A percentile compares a stretch with the other conserved stretches of the same genome.
These are phyloP conservation scores for Cairina moschata DNA, from an alignment of 2,113 vertebrate species.

Conservation along the genomic window DNA sequence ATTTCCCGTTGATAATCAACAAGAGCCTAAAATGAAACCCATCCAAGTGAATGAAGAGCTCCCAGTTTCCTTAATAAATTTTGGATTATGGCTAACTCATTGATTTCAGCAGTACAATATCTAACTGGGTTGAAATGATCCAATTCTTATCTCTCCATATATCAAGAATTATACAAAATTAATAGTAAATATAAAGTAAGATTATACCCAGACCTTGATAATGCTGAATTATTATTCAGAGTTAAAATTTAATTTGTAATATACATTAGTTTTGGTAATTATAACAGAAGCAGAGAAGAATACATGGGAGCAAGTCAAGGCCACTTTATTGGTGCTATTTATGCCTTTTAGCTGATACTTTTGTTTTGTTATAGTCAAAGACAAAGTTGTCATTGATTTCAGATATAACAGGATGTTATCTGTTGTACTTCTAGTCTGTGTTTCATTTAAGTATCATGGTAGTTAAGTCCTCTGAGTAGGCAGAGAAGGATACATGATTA, in stretches of 20 bases:
- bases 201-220: conserved; percentile 33
- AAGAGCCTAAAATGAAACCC: background rate
- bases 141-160: conserved; percentile 12
- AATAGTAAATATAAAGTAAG: conserved; percentile 20
- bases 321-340: background rate
- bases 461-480: background rate
- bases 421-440: background rate
- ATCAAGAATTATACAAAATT: conserved; percentile 23
- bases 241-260: conserved; percentile 48
- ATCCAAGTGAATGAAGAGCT: background rate
- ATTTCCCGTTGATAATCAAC: background rate
- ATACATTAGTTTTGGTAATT: background rate
- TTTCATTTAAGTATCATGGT: background rate
- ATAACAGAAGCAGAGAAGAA: background rate
- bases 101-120: background rate
- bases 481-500: conserved; percentile 5
- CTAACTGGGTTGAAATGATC: background rate
- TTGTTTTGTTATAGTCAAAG: background rate
- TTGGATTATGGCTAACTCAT: background rate
- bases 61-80: background rate
- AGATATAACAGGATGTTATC: conserved; percentile 4
- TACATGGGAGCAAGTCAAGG: background rate
- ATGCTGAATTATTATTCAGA: conserved; percentile 28
- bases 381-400: background rate
- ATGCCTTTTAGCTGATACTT: background rate